Evolutionary conservation across 37 sponge, comb jelly and placozoan species (phyloP), one percentile per base, ranked within the genome.

Genomic region (Axinella damicornis): DNA sequence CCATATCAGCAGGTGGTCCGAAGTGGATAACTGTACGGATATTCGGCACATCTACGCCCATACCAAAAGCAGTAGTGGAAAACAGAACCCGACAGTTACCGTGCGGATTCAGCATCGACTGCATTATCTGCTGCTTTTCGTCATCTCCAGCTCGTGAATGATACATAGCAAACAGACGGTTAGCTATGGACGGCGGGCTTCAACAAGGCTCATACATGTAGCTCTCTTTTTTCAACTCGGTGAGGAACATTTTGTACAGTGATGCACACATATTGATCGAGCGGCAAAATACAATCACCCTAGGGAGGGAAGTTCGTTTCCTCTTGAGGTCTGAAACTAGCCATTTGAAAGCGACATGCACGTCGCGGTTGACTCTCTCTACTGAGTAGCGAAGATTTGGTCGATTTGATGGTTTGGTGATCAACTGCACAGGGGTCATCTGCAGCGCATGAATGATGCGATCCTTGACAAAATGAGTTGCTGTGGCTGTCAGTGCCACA

Each of bases 121-220:
- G 16, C 57, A 25, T 53, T 27, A 75, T 18, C 25, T 27, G 27
- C 53, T 75, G 27, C 54, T 75, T 75, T 27, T 75, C 58, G 0
- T 57, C 31, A 4, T 75, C 76, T 24, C 30, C 37, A 28, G 54
- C 53, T n/a, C 37, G 19, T 24, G 31, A 53, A 75, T 55, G 58
- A 28, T 75, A 75, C 76, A 76, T 76, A 46, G 73, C 73, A 9
- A 73, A 73, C 28, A 76, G 31, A 52, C 59, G 77, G 16, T 1
- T 28, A 17, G n/a, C 2, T 22, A 33, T 69, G 36, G 36, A 35
- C 12, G 34, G 70, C 6, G 37, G 33, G 16, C 36, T 34, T 21
- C 34, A 37, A 28, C 33, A 6, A 2, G 70, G 70, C 37, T 69
- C 70, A 69, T 69, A 69, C 34, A 9, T 69, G 31, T n/a, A n/a